These are phyloP conservation scores for Megaustenia siamemsis DNA, from an alignment of 2,888 invertebrate species.

Conservation along the genomic window DNA sequence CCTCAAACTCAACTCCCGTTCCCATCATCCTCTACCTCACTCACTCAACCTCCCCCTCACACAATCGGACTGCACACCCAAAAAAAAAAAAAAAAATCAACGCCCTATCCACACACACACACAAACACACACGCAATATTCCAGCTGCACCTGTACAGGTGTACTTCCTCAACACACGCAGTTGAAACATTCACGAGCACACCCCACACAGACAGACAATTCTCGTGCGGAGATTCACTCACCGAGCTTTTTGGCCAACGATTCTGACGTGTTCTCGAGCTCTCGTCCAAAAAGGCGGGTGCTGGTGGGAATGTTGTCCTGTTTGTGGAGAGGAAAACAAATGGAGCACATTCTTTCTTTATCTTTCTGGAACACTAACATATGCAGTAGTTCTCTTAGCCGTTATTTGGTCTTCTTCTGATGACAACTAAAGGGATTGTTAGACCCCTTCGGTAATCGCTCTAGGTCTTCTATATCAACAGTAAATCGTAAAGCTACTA, in stretches of 20 bases:
- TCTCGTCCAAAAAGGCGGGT: constrained; percentile 63
- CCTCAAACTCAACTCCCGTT: no score
- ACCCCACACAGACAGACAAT: neutral
- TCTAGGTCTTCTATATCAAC: no score
- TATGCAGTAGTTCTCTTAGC: no score
- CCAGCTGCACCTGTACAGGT: neutral
- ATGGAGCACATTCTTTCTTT: no score
- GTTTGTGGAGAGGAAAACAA: constrained; percentile 20
- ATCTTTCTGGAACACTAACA: no score
- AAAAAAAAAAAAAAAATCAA: neutral
- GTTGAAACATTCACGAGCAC: neutral
- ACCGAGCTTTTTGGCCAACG: constrained; percentile 70
- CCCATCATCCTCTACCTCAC: neutral
- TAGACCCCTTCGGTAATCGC: no score
- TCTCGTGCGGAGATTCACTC: constrained; percentile 37
- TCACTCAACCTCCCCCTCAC: neutral
- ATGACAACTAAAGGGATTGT: no score
- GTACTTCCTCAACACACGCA: neutral
- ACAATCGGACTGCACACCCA: neutral
- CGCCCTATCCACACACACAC: no score
- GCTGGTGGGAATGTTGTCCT: constrained; percentile 61
- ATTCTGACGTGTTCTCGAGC: constrained; percentile 61
- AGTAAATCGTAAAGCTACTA: no score
- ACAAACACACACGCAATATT: no score
- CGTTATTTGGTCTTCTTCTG: no score